Percentiles rank a stretch among this genome's conserved stretches.
These are phyloP conservation scores for Leptopilina drosophilae DNA, from an alignment of 2,888 invertebrate species.

Conservation along the genomic window DNA sequence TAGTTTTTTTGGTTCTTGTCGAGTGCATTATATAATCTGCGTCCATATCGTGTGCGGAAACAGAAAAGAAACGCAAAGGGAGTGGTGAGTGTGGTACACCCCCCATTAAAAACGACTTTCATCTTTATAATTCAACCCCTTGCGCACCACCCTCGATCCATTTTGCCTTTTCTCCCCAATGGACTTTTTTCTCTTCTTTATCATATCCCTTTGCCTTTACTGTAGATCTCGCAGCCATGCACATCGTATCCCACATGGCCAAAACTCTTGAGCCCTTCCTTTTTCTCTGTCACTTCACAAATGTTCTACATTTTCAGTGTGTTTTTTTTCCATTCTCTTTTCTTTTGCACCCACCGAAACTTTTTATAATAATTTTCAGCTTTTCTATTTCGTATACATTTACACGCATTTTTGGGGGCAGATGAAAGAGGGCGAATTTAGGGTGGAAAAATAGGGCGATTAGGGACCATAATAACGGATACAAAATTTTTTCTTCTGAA, in stretches of 20 bases:
- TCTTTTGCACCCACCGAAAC: background rate
- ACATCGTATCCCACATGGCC: constrained; percentile 62
- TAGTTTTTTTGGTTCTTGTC: constrained; percentile 45
- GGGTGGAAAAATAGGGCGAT: background rate
- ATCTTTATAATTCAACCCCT: constrained; percentile 75
- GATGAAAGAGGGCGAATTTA: background rate
- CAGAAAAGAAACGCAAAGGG: constrained; percentile 57
- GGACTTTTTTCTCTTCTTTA: constrained; percentile 69
- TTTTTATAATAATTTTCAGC: background rate
- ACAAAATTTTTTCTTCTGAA: too few relatives aligned
- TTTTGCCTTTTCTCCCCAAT: constrained; percentile 72
- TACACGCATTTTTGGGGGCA: background rate
- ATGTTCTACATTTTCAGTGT: background rate
- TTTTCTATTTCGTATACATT: background rate
- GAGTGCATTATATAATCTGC: constrained; percentile 49
- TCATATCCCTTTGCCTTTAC: too few relatives aligned
- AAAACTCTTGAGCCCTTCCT: constrained; percentile 53
- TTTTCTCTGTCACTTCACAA: constrained; percentile 10
- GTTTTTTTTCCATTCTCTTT: background rate
- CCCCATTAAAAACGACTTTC: constrained; percentile 74
- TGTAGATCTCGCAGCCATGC: constrained; percentile 51
- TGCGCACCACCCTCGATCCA: constrained; percentile 71
- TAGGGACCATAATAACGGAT: too few relatives aligned
- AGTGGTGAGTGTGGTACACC: constrained; percentile 61
- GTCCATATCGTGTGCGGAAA: constrained; percentile 56